Evolutionary conservation across 2,888 invertebrate species (phyloP).

Genomic region (Glaucopsyche alexis): DNA sequence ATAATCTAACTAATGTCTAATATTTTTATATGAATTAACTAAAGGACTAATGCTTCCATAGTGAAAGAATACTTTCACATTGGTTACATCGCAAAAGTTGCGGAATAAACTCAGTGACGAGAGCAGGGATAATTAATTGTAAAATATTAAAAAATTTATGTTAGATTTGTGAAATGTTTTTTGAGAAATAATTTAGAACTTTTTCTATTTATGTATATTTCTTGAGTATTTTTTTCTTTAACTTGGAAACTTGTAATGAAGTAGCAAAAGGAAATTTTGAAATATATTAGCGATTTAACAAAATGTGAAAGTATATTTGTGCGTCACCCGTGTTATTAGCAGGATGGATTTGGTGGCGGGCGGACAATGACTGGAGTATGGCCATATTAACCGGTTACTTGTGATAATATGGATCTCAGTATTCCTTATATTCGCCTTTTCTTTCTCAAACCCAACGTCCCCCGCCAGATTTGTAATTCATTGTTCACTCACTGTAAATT

Average conservation of each 20-base stretch:
- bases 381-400: slow-evolving; percentile 49
- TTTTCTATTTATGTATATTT: too few relatives aligned
- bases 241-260: too few relatives aligned
- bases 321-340: slow-evolving; percentile 25
- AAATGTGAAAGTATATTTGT: neutral
- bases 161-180: too few relatives aligned
- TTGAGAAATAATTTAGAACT: too few relatives aligned
- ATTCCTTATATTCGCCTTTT: slow-evolving; percentile 44
- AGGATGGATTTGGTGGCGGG: slow-evolving; percentile 26
- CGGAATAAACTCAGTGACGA: too few relatives aligned
- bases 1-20: slow-evolving; percentile 39
- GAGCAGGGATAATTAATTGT: neutral
- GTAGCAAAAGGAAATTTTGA: too few relatives aligned
- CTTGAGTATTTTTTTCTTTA: too few relatives aligned
- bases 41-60: slow-evolving; percentile 24
- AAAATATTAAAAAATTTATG: neutral
- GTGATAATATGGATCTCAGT: slow-evolving; percentile 72
- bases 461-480: slow-evolving; percentile 48
- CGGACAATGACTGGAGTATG: slow-evolving; percentile 48
- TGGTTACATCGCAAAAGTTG: neutral
- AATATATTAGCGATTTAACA: neutral
- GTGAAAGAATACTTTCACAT: neutral
- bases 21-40: slow-evolving; percentile 48
- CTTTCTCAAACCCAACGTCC: slow-evolving; percentile 32
- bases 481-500: slow-evolving; percentile 70